Evolutionary conservation across 2,797 vertebrate genomes (phyloP).

Genomic region (Sparus aurata): DNA sequence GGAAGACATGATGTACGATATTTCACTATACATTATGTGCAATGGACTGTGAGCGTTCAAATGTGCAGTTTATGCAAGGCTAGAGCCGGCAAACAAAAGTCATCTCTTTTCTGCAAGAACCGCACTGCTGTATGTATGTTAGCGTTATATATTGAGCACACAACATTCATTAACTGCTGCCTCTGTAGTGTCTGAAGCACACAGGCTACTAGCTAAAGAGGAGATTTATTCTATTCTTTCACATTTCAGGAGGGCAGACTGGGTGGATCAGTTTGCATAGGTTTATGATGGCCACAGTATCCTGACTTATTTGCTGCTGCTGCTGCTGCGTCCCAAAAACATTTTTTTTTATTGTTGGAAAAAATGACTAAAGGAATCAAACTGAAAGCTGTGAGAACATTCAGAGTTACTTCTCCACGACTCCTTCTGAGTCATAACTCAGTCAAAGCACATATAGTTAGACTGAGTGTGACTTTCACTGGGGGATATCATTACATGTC

Average conservation of each 20-base stretch:
- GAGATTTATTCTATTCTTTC: constrained; percentile 55
- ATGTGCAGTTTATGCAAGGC: constrained; percentile 68
- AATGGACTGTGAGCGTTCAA: constrained; percentile 53
- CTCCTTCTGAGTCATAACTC: background rate
- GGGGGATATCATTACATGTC: background rate
- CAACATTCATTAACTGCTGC: constrained; percentile 46
- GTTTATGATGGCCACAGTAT: constrained; percentile 51
- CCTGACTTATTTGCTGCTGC: constrained; percentile 8
- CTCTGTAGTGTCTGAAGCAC: constrained; percentile 37
- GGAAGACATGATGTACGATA: constrained; percentile 1
- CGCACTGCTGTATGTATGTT: constrained; percentile 7
- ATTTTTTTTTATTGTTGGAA: background rate
- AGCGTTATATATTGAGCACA: constrained; percentile 28
- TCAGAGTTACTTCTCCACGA: background rate
- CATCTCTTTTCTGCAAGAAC: constrained; percentile 13
- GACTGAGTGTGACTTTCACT: background rate
- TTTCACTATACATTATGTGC: constrained; percentile 59
- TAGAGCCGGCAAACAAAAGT: constrained; percentile 62
- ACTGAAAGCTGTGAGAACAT: background rate
- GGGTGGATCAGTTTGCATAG: constrained; percentile 83
- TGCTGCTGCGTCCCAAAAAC: constrained; percentile 10
- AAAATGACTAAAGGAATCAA: constrained; percentile 14
- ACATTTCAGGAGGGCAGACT: constrained; percentile 66
- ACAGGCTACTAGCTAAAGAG: constrained; percentile 38
- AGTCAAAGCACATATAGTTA: constrained; percentile 6